Base-by-base conservation (phyloP, 1,140 invertebrate species). In the Stenopsyche tienmushanensis region DNA sequence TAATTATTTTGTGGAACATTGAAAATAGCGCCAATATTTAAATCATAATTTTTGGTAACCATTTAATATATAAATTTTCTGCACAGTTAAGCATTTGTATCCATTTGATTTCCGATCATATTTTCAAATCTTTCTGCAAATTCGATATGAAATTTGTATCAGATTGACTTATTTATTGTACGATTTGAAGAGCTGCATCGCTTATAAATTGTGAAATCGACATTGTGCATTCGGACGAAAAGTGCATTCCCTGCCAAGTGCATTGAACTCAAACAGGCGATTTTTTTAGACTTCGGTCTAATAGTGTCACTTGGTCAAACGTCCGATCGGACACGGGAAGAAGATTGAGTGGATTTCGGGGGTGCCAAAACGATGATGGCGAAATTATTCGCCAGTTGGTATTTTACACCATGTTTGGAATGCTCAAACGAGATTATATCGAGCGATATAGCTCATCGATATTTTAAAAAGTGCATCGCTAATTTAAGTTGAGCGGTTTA, bases 241-340 rank as follows among this genome's bases (percentile, higher is more conserved):
- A 41, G 24, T 42, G 21, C 17, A 41, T 21, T 21, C 26, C 47
- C 39, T 60, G 57, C 57, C 57, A 60, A 60, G 57, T 60, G 42
- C 44, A 13, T 24, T 17, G 57, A 47, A 44, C 54, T 24, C 54
- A 39, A 21, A 57, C 34, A 7, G 20, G 39, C 15, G 21, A 15
- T 29, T 54, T 54, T 54, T n/a, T n/a, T 18, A 54, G 39, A 54
- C 52, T 34, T 25, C 25, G 24, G n/a, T n/a, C 13, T 13, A 34
- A 34, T 34, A 34, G 13, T 29, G 54, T 57, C 39, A 57, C 39
- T 57, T 42, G 54, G 54, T 57, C 54, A 57, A 53, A 3, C 17
- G 21, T 50, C 9, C 23, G 21, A 50, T 50, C 21, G 47, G 47
- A 17, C 13, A 13, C 29, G 15, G 3, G 44, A 45, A 15, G 44